Evolutionary conservation across 2,113 vertebrate genomes (phyloP), one percentile per base, ranked within the genome.

Genomic region (Lucifuga dentata): DNA sequence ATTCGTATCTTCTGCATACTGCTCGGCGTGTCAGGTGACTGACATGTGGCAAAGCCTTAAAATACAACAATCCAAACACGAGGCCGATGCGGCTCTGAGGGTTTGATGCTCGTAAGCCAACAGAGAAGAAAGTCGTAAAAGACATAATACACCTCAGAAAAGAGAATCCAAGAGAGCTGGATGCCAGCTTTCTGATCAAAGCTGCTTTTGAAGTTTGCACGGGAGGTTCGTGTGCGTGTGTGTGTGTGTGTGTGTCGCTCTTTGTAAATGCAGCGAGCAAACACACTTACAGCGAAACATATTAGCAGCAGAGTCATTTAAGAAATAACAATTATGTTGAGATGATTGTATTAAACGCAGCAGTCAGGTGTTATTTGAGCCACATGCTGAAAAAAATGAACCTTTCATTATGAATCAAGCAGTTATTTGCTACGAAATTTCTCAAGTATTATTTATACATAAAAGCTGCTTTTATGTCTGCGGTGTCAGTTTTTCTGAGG

Each of bases 151-250:
- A 80, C 70, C 79, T 80, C 68, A 75, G 79, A 87, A 88, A 83
- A 89, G 83, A 80, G 82, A 86, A 90, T 87, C 72, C 82, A 65
- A 78, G 66, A 81, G 82, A 83, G 83, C 80, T 76, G 76, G 80
- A 71, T 87, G 88, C 86, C 87, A 88, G 85, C 78, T 77, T 84
- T 83, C 60, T 89, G 90, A 92, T 92, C 88, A 92, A 92, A 92
- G 90, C 76, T 44, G 48, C 86, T 83, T 90, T 91, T 91, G 86
- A 91, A 87, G 87, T 88, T 70, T 71, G 51, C 73, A 85, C 73
- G 59, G 57, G 77, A 86, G 86, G 74, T 71, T 78, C 73, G 44
- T 45, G 36, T n/a, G 45, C 39, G 23, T 77, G 68, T 67, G 43
- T 61, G 75, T 62, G 73, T 75, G 59, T 73, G 55, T 68, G 45